Conservation (phyloP, 2,797 vertebrate species). For the Synaphobranchus kaupii region DNA sequence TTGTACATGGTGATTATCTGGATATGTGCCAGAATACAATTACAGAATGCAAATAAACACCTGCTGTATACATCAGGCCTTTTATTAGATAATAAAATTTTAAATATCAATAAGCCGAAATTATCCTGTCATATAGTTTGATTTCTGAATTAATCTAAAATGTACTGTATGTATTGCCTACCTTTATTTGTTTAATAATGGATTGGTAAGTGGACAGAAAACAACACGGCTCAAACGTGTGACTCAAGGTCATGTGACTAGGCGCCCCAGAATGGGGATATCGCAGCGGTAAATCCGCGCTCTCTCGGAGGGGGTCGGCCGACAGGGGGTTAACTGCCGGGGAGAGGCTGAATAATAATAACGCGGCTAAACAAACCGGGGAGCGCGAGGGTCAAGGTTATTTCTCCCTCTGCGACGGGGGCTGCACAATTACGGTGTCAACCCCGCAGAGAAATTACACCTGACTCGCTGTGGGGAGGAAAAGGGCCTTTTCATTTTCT, state of each 20-base stretch:
- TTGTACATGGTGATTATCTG: neutral
- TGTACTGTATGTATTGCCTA: neutral
- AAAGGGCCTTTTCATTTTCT: neutral
- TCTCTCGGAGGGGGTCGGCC: neutral
- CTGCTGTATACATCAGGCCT: neutral
- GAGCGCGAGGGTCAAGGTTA: conserved; percentile 4
- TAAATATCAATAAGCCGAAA: neutral
- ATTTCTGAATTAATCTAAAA: neutral
- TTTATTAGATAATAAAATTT: neutral
- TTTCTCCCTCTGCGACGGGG: neutral
- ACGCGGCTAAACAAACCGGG: neutral
- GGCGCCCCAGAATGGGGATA: neutral
- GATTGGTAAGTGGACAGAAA: neutral
- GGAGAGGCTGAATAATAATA: conserved; percentile 1
- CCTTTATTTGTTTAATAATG: neutral
- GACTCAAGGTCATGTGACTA: neutral
- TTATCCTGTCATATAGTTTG: neutral
- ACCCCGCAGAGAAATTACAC: neutral
- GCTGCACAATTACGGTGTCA: neutral
- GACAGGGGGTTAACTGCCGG: conserved; percentile 8
- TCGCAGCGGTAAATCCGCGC: neutral
- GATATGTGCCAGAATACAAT: neutral
- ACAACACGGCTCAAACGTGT: neutral
- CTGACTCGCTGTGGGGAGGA: neutral
- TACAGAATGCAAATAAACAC: neutral